Conservation (phyloP, 2,888 invertebrate species). For the Melinaea marsaeus region DNA sequence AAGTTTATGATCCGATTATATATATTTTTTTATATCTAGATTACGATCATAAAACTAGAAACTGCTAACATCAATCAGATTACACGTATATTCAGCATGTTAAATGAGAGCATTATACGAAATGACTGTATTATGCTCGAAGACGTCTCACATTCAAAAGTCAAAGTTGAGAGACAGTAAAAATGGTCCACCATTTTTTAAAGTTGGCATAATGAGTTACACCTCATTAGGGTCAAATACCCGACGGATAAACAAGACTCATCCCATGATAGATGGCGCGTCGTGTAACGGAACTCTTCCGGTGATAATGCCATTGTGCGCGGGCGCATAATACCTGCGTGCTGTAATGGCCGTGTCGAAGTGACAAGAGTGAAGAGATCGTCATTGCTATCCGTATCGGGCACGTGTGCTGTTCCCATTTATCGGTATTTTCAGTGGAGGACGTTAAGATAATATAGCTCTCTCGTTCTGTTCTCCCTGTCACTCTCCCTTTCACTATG, state of each 20-base stretch:
- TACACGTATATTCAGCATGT: too few species aligned
- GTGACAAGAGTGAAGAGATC: slow-evolving; percentile 7
- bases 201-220: slow-evolving; percentile 23
- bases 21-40: neutral
- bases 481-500: too few species aligned
- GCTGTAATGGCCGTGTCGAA: slow-evolving; percentile 17
- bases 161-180: neutral
- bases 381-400: slow-evolving; percentile 17
- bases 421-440: neutral
- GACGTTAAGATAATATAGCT: neutral
- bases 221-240: slow-evolving; percentile 50
- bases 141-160: neutral
- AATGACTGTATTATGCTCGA: slow-evolving; percentile 7
- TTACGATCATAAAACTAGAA: too few species aligned
- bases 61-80: too few species aligned
- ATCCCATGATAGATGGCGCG: slow-evolving; percentile 47
- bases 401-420: slow-evolving; percentile 7
- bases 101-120: neutral
- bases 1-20: neutral
- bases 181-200: slow-evolving; percentile 7
- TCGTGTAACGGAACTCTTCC: slow-evolving; percentile 54
- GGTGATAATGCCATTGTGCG: slow-evolving; percentile 34
- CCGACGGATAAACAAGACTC: slow-evolving; percentile 41
- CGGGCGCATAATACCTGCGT: slow-evolving; percentile 6
- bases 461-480: too few species aligned